A percentile compares a stretch with the other conserved stretches of the same genome.
Conservation (phyloP, 2,797 vertebrate genomes). For the Acipenser ruthenus region DNA sequence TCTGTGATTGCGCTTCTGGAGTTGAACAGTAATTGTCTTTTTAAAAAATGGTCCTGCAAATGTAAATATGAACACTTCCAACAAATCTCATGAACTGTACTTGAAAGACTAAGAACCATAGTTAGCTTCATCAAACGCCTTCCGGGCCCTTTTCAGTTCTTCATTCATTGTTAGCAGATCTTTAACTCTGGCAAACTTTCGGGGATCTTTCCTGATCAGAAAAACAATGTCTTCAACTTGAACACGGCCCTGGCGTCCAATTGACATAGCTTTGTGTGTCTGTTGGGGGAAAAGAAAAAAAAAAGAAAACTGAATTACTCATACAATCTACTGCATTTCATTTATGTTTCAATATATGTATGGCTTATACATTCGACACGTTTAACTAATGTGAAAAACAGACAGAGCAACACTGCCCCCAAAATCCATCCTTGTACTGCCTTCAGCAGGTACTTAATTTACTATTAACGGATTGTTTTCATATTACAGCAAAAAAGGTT, state of each 20-base stretch:
- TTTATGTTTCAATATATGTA: background rate
- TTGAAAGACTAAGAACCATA: slow-evolving; percentile 71
- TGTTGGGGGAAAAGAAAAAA: slow-evolving; percentile 27
- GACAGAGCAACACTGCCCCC: too few species aligned
- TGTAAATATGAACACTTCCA: too few species aligned
- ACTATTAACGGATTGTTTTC: too few species aligned
- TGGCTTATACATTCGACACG: too few species aligned
- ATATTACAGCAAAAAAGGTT: too few species aligned
- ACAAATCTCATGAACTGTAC: too few species aligned
- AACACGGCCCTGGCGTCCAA: slow-evolving; percentile 89
- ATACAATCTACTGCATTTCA: background rate
- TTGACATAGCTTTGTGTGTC: slow-evolving; percentile 97
- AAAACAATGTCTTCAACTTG: slow-evolving; percentile 98
- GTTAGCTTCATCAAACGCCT: slow-evolving; percentile 94
- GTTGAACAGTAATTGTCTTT: too few species aligned
- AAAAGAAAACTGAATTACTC: slow-evolving; percentile 3
- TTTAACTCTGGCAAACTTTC: slow-evolving; percentile 94
- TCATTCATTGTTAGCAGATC: slow-evolving; percentile 97
- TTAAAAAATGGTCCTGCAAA: too few species aligned
- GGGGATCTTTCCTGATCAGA: slow-evolving; percentile 88
- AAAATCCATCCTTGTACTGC: too few species aligned
- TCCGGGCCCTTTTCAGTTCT: slow-evolving; percentile 89
- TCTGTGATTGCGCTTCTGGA: too few species aligned
- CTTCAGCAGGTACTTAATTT: too few species aligned
- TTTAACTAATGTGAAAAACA: too few species aligned